Conservation (phyloP, 2,113 vertebrate genomes). For the Hippocampus abdominalis region DNA sequence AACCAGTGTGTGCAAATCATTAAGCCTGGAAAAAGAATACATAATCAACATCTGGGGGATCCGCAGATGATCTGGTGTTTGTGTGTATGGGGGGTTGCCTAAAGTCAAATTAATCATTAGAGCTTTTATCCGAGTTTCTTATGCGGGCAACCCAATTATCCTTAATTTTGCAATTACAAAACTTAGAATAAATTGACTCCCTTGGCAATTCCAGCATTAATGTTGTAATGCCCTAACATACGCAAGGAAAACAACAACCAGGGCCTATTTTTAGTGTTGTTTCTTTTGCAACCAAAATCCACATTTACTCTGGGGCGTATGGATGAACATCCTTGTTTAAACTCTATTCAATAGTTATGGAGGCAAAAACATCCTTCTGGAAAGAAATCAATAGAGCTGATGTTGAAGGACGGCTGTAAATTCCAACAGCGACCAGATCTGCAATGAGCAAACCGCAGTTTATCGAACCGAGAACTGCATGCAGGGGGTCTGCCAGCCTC, state of each 20-base stretch:
- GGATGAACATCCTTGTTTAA: constrained; percentile 66
- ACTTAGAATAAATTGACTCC: constrained; percentile 61
- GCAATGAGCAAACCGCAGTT: constrained; percentile 48
- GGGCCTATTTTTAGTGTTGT: constrained; percentile 56
- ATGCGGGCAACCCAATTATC: constrained; percentile 64
- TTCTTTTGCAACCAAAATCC: constrained; percentile 19
- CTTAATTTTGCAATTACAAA: constrained; percentile 69
- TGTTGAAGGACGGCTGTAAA: constrained; percentile 62
- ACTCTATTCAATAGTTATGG: constrained; percentile 64
- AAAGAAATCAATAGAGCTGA: constrained; percentile 65
- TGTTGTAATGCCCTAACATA: constrained; percentile 57
- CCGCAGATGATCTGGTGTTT: constrained; percentile 29
- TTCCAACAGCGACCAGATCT: constrained; percentile 56
- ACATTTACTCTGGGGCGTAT: constrained; percentile 59
- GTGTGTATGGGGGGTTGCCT: constrained; percentile 34
- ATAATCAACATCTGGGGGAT: constrained; percentile 49
- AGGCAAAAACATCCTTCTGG: constrained; percentile 64
- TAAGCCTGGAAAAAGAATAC: constrained; percentile 53
- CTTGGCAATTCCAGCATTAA: constrained; percentile 63
- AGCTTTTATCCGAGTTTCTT: constrained; percentile 65
- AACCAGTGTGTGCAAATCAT: constrained; percentile 42
- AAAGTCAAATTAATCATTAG: constrained; percentile 68
- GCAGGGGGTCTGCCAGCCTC: constrained; percentile 43
- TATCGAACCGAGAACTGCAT: constrained; percentile 50
- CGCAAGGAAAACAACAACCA: constrained; percentile 47